phyloP scores from a whole-genome alignment of 2,888 invertebrate genomes.

The Celastrina argiolus region DNA sequence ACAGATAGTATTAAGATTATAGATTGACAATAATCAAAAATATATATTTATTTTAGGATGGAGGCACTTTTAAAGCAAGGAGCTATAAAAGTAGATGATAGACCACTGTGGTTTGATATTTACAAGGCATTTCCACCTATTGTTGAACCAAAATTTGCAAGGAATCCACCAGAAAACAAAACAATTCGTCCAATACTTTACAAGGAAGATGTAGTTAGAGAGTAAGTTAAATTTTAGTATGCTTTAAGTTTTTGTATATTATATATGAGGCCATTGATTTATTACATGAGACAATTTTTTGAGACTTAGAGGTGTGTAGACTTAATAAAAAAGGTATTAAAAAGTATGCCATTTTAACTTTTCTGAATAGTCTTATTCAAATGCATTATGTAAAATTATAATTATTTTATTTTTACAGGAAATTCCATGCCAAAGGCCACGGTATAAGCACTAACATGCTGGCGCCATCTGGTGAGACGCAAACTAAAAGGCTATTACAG shows the following conservation, averaged over 20 bases:
- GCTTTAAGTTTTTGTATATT: too few species aligned
- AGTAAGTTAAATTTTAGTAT: constrained; percentile 77
- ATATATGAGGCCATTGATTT: too few species aligned
- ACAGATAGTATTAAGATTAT: neutral
- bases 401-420: constrained; percentile 64
- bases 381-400: neutral
- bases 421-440: constrained; percentile 80
- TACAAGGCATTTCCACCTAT: constrained; percentile 95
- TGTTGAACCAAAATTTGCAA: constrained; percentile 86
- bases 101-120: constrained; percentile 95
- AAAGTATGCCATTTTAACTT: too few species aligned
- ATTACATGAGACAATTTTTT: too few species aligned
- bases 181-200: constrained; percentile 86
- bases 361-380: too few species aligned
- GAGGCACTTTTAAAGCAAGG: constrained; percentile 88
- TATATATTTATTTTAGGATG: constrained; percentile 69
- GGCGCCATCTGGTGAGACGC: constrained; percentile 69
- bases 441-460: constrained; percentile 76
- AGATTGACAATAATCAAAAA: neutral
- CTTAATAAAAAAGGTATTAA: too few species aligned
- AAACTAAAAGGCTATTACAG: constrained; percentile 79
- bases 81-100: constrained; percentile 87
- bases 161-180: constrained; percentile 77
- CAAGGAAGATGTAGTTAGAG: constrained; percentile 88
- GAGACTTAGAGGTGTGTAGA: too few species aligned